Evolutionary conservation across 2,888 invertebrate species (phyloP).

Genomic region (Stenchaetothrips biformis): DNA sequence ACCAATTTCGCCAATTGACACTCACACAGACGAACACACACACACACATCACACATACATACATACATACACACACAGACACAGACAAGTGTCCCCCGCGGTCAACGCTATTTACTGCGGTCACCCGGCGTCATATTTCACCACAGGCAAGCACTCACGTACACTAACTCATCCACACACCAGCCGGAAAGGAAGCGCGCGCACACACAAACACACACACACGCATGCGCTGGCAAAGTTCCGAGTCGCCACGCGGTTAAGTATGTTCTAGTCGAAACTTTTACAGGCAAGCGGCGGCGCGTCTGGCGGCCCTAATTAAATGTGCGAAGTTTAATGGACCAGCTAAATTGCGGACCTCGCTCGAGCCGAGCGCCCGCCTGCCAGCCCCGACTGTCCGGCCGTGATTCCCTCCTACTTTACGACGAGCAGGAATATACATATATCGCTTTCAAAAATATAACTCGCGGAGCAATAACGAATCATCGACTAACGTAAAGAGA

Average conservation of each 20-base stretch:
- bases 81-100: background rate
- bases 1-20: no score
- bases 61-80: background rate
- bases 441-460: no score
- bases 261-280: slow-evolving; percentile 18
- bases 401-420: no score
- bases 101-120: background rate
- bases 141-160: no score
- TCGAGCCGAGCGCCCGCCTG: background rate
- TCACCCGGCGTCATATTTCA: no score
- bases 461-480: no score
- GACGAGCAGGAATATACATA: no score
- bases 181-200: background rate
- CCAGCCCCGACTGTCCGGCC: background rate
- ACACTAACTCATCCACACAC: no score
- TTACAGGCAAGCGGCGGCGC: background rate
- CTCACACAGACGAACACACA: background rate
- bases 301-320: slow-evolving; percentile 14
- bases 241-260: slow-evolving; percentile 7
- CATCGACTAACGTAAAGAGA: no score
- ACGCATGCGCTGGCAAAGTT: background rate
- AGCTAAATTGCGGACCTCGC: slow-evolving; percentile 8
- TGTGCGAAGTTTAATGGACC: slow-evolving; percentile 21
- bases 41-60: no score
- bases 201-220: background rate